Conservation (phyloP, 2,888 invertebrate genomes). For the Synergus gifuensis region DNA sequence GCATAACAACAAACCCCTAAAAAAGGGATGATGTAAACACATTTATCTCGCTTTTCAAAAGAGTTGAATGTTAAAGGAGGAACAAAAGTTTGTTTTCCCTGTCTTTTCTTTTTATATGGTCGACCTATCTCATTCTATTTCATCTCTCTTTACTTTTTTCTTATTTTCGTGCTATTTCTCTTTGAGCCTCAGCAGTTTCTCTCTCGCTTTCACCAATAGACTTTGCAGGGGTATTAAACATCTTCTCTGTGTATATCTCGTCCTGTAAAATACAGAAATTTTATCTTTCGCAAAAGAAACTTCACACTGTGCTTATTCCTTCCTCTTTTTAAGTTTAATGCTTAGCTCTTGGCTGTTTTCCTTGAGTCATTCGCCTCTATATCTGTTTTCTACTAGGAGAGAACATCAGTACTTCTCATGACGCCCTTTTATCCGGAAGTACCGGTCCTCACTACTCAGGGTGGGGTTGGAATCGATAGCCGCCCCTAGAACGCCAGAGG, state of each 20-base stretch:
- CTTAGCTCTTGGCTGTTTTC: background rate
- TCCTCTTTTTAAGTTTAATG: background rate
- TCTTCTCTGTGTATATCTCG: background rate
- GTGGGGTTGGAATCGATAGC: constrained; percentile 70
- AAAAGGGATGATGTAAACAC: background rate
- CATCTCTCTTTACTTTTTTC: background rate
- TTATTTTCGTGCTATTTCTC: background rate
- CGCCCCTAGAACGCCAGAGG: constrained; percentile 69
- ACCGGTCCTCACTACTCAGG: constrained; percentile 49
- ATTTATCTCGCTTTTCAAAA: background rate
- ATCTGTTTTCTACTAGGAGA: constrained; percentile 19
- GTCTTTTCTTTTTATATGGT: background rate
- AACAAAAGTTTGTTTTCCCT: constrained; percentile 12
- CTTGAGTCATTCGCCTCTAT: constrained; percentile 31
- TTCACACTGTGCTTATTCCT: constrained; percentile 21
- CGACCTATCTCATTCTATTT: constrained; percentile 23
- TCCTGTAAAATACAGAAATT: background rate
- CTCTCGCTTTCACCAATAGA: constrained; percentile 35
- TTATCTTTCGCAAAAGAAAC: background rate
- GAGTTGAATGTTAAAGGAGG: background rate
- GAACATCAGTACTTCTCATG: constrained; percentile 57
- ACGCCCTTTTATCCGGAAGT: constrained; percentile 70
- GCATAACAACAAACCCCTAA: background rate
- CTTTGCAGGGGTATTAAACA: constrained; percentile 6
- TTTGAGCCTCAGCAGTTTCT: constrained; percentile 6